Conservation (phyloP, 2,113 vertebrate species). For the Pituophis catenifer region DNA sequence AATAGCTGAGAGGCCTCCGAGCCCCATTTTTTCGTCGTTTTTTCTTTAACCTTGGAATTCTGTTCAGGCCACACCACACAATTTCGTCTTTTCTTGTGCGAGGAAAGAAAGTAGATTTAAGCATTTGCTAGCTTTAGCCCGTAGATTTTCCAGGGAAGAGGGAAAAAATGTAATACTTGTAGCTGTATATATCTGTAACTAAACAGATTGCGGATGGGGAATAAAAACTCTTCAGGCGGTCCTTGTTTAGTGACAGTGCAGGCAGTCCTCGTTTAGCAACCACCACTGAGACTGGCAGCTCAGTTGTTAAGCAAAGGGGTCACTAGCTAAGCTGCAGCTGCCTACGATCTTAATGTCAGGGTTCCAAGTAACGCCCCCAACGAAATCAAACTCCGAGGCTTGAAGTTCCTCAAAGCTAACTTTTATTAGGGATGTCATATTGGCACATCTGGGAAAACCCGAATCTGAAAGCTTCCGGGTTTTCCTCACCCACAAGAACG, state of each 20-base stretch:
- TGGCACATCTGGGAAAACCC: too few relatives aligned
- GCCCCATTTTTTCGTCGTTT: accelerated
- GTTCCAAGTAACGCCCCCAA: too few relatives aligned
- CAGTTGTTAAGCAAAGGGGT: not conserved
- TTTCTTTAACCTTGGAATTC: not conserved
- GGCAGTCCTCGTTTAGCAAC: not conserved
- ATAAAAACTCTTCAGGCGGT: not conserved
- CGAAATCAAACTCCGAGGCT: too few relatives aligned
- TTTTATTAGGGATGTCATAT: too few relatives aligned
- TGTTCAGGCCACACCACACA: not conserved
- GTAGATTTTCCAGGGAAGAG: not conserved
- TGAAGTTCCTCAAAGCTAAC: too few relatives aligned
- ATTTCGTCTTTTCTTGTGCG: not conserved
- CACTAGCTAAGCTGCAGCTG: not conserved
- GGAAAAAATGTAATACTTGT: not conserved
- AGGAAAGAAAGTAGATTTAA: not conserved
- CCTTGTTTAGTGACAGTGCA: not conserved
- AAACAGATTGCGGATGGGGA: not conserved
- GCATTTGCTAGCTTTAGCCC: not conserved
- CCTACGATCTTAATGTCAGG: not conserved
- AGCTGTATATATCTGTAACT: not conserved
- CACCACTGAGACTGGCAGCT: not conserved
- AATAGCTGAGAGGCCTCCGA: not conserved
- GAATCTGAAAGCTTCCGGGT: too few relatives aligned
- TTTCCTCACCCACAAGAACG: too few relatives aligned